phyloP scores from a whole-genome alignment of 1,140 invertebrate genomes.

The Drosophila ananassae region DNA sequence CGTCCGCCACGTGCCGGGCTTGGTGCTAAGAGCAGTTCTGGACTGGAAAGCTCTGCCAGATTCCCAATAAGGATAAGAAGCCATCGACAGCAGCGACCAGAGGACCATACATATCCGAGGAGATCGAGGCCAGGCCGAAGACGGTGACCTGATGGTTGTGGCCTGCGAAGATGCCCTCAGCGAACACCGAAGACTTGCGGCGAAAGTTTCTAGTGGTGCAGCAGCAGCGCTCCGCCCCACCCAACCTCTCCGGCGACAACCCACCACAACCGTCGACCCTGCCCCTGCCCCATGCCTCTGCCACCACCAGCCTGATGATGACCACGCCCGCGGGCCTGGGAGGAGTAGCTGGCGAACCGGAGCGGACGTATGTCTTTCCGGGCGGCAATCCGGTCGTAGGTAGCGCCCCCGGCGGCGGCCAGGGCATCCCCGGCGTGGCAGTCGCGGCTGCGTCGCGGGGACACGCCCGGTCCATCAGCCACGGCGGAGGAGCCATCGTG shows the following conservation, averaged over 20 bases:
- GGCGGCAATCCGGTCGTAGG: slow-evolving; percentile 64
- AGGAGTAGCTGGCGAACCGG: slow-evolving; percentile 80
- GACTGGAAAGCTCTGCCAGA: neutral
- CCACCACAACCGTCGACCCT: neutral
- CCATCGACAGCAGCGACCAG: no score
- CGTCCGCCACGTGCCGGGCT: slow-evolving; percentile 1
- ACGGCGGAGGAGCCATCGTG: slow-evolving; percentile 87
- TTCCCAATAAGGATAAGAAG: neutral
- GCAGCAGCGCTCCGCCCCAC: slow-evolving; percentile 78
- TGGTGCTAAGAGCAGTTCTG: slow-evolving; percentile 20
- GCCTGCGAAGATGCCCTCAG: slow-evolving; percentile 79
- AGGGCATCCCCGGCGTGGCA: slow-evolving; percentile 71
- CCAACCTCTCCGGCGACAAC: slow-evolving; percentile 58
- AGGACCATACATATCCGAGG: slow-evolving; percentile 30
- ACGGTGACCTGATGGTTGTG: slow-evolving; percentile 73
- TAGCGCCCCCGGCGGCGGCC: slow-evolving; percentile 56
- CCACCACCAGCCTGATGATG: slow-evolving; percentile 39
- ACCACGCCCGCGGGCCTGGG: slow-evolving; percentile 24
- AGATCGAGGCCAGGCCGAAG: slow-evolving; percentile 34
- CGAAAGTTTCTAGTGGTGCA: slow-evolving; percentile 83
- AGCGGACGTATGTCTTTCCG: slow-evolving; percentile 87
- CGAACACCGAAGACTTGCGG: slow-evolving; percentile 82
- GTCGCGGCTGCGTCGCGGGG: slow-evolving; percentile 83
- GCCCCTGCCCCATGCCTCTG: slow-evolving; percentile 13
- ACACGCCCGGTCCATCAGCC: slow-evolving; percentile 91